Base-by-base conservation (phyloP, 2,888 invertebrate species). In the Eupithecia subfuscata region DNA sequence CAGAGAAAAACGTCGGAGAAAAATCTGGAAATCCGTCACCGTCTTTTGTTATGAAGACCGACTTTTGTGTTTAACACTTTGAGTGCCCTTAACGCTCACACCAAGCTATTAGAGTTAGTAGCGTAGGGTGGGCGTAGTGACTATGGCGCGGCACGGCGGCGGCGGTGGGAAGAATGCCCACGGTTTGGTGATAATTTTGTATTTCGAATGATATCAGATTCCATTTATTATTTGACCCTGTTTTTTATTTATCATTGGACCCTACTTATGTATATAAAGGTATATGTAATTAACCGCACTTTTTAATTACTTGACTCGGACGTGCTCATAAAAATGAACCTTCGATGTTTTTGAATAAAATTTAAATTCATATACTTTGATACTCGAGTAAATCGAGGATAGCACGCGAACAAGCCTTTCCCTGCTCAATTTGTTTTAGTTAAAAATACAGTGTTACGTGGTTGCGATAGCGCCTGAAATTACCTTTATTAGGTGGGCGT, bases 371-470 rank as follows among this genome's bases (percentile, higher is more conserved):
- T 70, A 37, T 37, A 81, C 63, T 70, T 81, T 85, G 85, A 84
- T 80, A 83, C 85, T 86, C 83, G 82, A 84, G 86, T 86, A 86
- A 89, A 89, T 85, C 77, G 86, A 80, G 82, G 77, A 81, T 82
- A 84, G 78, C 89, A 89, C 89, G 89, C 89, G 83, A 89, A 76
- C 80, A 77, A 72, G 83, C 77, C 82, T 86, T 86, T 85, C 84
- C 79, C 81, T 77, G 76, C 79, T 78, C 84, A 88, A 89, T 89
- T 89, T 87, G 89, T 88, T 84, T 85, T 84, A 84, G 87, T 87
- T 73, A 67, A 85, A 87, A 86, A 85, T 82, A 82, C 75, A 65
- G 81, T 85, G 85, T 86, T 85, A 86, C 85, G 84, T 84, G 87
- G 84, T 85, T 82, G 75, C 22, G 40, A 43, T 67, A 25, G n/a